Conservation (phyloP, 2,797 vertebrate genomes). For the Chlorospingus flavigularis region DNA sequence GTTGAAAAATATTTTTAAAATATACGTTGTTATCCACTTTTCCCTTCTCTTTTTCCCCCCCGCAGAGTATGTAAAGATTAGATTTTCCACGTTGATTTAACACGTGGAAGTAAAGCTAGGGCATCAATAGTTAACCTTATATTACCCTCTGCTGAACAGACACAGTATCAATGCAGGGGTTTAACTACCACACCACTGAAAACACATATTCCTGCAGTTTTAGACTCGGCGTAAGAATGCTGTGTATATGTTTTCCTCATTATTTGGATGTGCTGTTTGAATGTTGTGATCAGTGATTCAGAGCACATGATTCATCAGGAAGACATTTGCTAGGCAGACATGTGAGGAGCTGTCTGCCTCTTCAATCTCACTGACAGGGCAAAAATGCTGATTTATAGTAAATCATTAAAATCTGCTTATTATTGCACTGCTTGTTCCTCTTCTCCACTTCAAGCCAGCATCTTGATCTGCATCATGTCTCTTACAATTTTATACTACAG, state of each 20-base stretch:
- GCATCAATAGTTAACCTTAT: slow-evolving; percentile 63
- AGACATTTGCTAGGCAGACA: slow-evolving; percentile 97
- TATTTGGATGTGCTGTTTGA: slow-evolving; percentile 83
- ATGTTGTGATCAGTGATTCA: slow-evolving; percentile 93
- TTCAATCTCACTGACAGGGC: slow-evolving; percentile 94
- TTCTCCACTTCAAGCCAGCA: slow-evolving; percentile 81
- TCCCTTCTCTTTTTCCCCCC: neutral
- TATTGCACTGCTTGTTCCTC: slow-evolving; percentile 91
- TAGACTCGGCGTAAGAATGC: slow-evolving; percentile 65
- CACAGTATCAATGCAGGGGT: slow-evolving; percentile 47
- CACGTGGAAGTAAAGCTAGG: slow-evolving; percentile 60
- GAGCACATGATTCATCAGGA: slow-evolving; percentile 93
- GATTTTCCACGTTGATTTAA: slow-evolving; percentile 57
- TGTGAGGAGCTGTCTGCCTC: slow-evolving; percentile 96
- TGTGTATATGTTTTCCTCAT: slow-evolving; percentile 80
- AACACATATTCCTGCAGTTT: slow-evolving; percentile 74
- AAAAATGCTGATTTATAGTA: slow-evolving; percentile 99
- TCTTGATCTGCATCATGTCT: slow-evolving; percentile 81
- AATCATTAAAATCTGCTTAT: slow-evolving; percentile 99
- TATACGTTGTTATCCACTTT: neutral
- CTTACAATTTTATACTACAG: slow-evolving; percentile 82
- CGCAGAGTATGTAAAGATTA: slow-evolving; percentile 59
- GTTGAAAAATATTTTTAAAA: neutral
- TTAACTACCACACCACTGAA: slow-evolving; percentile 70
- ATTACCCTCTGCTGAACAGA: slow-evolving; percentile 64